phyloP scores from a whole-genome alignment of 2,888 invertebrate genomes.

The Pyrochroa serraticornis region DNA sequence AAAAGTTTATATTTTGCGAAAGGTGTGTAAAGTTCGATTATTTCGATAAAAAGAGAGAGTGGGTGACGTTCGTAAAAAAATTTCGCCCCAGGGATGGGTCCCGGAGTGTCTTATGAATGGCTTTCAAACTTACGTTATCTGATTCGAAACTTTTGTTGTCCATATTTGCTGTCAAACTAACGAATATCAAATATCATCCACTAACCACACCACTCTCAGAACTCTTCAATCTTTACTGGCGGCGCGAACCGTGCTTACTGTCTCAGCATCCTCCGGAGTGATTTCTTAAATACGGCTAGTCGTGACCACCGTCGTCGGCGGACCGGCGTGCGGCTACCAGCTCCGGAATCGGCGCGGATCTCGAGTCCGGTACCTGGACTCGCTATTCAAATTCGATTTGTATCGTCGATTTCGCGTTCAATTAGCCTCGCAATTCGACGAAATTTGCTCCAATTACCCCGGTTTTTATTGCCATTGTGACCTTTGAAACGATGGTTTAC shows the following conservation, averaged over 20 bases:
- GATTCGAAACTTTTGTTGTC: constrained; percentile 53
- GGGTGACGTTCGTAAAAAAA: too few relatives aligned
- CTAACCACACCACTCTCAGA: constrained; percentile 57
- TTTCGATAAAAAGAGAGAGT: too few relatives aligned
- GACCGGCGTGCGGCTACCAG: constrained; percentile 35
- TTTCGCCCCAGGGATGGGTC: too few relatives aligned
- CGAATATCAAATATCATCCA: constrained; percentile 51
- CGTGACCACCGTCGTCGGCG: constrained; percentile 28
- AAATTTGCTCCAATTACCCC: too few relatives aligned
- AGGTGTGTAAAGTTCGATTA: too few relatives aligned
- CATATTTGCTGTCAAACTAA: constrained; percentile 42
- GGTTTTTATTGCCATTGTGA: too few relatives aligned
- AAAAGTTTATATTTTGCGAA: too few relatives aligned
- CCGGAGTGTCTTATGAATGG: too few relatives aligned
- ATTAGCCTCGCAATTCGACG: too few relatives aligned
- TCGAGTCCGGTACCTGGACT: not conserved
- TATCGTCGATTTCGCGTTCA: too few relatives aligned
- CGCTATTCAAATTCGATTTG: too few relatives aligned
- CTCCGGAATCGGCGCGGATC: constrained; percentile 10
- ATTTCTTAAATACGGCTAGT: constrained; percentile 52
- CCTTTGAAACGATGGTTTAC: too few relatives aligned
- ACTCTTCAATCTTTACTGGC: constrained; percentile 42
- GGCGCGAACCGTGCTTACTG: constrained; percentile 50
- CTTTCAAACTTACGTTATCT: constrained; percentile 52
- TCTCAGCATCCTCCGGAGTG: constrained; percentile 48